phyloP scores from a whole-genome alignment of 2,888 invertebrate species.

The Podotricha telesiphe region DNA sequence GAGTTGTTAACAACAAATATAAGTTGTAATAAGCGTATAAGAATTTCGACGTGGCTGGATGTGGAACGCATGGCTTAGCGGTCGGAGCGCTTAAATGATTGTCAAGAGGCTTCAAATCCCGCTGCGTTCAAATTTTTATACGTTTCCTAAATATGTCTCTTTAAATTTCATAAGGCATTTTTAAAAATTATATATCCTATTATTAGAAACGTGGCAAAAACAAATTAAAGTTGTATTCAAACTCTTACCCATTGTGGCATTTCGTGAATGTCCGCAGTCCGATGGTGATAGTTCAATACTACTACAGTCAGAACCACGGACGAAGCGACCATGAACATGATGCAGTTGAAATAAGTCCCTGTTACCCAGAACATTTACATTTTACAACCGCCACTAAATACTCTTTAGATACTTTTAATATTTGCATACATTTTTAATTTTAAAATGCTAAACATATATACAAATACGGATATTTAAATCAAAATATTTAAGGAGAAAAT shows the following conservation, averaged over 20 bases:
- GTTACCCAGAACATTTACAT: constrained; percentile 60
- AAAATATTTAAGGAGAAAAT: constrained; percentile 41
- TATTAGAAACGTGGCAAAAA: too few relatives aligned
- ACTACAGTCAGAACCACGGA: constrained; percentile 98
- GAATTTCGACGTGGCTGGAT: too few relatives aligned
- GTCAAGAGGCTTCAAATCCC: too few relatives aligned
- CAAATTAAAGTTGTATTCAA: too few relatives aligned
- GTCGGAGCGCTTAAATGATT: too few relatives aligned
- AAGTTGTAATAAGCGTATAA: too few relatives aligned
- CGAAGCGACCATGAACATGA: constrained; percentile 99
- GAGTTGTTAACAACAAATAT: too few relatives aligned
- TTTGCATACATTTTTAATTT: constrained; percentile 20
- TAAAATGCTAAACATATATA: constrained; percentile 2
- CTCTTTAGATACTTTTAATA: neutral
- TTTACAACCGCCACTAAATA: constrained; percentile 24
- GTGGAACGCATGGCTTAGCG: too few relatives aligned
- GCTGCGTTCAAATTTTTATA: too few relatives aligned
- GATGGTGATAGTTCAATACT: constrained; percentile 98
- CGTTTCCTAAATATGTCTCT: too few relatives aligned
- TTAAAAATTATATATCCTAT: too few relatives aligned
- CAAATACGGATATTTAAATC: neutral
- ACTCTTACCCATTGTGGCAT: constrained; percentile 97
- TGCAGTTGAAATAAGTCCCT: constrained; percentile 99
- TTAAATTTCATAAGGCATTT: too few relatives aligned
- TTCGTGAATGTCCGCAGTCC: constrained; percentile 97